Evolutionary conservation across 53 echinoderm and acorn worm genomes (phyloP), one percentile per base, ranked within the genome.

Genomic region (Paelopatides confundens): DNA sequence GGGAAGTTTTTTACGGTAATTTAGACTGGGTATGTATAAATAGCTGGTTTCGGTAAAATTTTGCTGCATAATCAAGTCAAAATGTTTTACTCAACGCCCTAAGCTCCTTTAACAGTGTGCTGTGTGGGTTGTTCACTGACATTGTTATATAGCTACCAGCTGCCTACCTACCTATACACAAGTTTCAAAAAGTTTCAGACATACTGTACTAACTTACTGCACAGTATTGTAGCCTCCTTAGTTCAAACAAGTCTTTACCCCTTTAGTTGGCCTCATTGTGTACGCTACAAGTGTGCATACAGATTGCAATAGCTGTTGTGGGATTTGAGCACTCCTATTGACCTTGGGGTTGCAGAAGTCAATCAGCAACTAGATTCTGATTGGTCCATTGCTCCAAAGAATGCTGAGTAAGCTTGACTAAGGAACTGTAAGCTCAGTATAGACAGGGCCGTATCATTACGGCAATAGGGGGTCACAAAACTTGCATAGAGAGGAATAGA

Each of bases 261-360:
- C 79, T 33, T 79, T 30, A 32, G 43, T 52, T 79, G 79, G 79
- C 79, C 79, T 79, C 79, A 79, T 79, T 79, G 79, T 79, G 53
- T 79, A 79, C 79, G 79, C 79, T 79, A 53, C 79, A 50, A 48
- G 79, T 79, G 51, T 79, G 79, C 51, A 46, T 39, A 74, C 40
- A 74, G 74, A 27, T 38, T 46, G 13, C 74, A 74, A 40, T 74
- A 74, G 74, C 74, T 74, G 74, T 46, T 74, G 79, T 50, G 31
- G 79, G 79, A 79, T 79, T 79, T 50, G 50, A 79, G 34, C 54
- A 50, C 79, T 79, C 52, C 79, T 74, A 32, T 53, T 79, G 79
- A 79, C 79, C 79, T 79, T 79, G 79, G 79, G 79, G 79, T 79
- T 79, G 52, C 21, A 50, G 79, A 79, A 79, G 79, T 79, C 79